Evolutionary conservation across 2,113 vertebrate species (phyloP), one percentile per base, ranked within the genome.

Genomic region (Hippoglossus stenolepis): DNA sequence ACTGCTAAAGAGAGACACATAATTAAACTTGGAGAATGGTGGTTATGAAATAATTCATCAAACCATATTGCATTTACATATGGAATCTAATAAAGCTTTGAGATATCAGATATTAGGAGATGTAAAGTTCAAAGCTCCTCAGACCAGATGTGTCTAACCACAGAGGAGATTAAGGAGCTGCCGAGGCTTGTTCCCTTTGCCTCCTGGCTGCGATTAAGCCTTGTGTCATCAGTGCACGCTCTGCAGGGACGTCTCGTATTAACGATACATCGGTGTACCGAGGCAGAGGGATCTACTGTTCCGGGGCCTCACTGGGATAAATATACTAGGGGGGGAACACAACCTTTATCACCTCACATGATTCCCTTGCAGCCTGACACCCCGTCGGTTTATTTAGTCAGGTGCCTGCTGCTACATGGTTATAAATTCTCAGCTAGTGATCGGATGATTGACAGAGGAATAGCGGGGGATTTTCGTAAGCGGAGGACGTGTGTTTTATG

Each of bases 131-230:
- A 92, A 78, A 82, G 82, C 82, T 72, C 80, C 82, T 80, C 65
- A 58, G 84, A 83, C 90, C 91, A 90, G 88, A 91, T 90, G 88
- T 80, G 82, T 78, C 72, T 59, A 82, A 86, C 81, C 85, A 84
- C 86, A 80, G 67, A 75, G 80, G 84, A 91, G 90, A 87, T 89
- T 81, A 89, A 80, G 76, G 71, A 58, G 69, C 60, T 69, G 72
- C 69, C 43, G 66, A 72, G 75, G 79, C 82, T 90, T 85, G 90
- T 90, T 91, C 87, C 77, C 82, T 70, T 54, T 69, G 80, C 88
- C 93, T 89, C 77, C 82, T 79, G 89, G 92, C 89, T 90, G 87
- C 89, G 85, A 91, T 91, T 89, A 92, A 86, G 85, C 85, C 87
- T 67, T 60, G 82, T 87, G 82, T 87, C 90, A 89, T 90, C 73